A percentile compares a stretch with the other conserved stretches of the same genome.
phyloP scores from a whole-genome alignment of 2,797 vertebrate genomes.

The Pteronotus mesoamericanus region DNA sequence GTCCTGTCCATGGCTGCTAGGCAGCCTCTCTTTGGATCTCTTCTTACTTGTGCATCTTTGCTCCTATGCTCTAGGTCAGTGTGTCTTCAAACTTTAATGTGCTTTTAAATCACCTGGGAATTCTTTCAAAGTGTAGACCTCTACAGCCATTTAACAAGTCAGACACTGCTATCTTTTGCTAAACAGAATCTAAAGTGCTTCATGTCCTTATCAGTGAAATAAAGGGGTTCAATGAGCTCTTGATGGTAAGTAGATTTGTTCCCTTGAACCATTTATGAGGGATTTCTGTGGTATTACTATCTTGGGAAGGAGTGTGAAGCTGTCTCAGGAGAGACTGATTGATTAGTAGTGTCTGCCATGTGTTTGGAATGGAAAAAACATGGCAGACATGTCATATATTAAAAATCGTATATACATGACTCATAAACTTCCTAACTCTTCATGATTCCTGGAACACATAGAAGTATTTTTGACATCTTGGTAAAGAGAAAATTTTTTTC shows the following conservation, averaged over 20 bases:
- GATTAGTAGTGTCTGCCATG: constrained; percentile 27
- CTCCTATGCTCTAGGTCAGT: neutral
- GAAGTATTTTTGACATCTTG: constrained; percentile 6
- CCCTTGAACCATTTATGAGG: neutral
- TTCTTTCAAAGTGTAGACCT: neutral
- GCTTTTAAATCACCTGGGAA: constrained; percentile 2
- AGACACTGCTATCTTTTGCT: neutral
- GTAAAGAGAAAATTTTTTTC: neutral
- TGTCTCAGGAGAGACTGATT: neutral
- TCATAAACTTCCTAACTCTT: neutral
- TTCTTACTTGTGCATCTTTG: neutral
- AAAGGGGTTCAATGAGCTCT: neutral
- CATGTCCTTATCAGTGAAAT: neutral
- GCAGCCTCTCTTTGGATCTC: neutral
- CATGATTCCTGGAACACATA: neutral
- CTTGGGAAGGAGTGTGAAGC: neutral
- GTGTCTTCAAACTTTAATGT: neutral
- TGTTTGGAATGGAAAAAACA: neutral
- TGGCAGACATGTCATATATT: neutral
- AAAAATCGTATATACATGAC: neutral
- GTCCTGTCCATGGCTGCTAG: neutral
- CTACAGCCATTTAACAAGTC: neutral
- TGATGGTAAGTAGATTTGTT: neutral
- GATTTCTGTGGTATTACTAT: neutral
- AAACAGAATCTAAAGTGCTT: neutral